Evolutionary conservation across 2,113 vertebrate species (phyloP).

Genomic region (Psilopsiagon aymara): DNA sequence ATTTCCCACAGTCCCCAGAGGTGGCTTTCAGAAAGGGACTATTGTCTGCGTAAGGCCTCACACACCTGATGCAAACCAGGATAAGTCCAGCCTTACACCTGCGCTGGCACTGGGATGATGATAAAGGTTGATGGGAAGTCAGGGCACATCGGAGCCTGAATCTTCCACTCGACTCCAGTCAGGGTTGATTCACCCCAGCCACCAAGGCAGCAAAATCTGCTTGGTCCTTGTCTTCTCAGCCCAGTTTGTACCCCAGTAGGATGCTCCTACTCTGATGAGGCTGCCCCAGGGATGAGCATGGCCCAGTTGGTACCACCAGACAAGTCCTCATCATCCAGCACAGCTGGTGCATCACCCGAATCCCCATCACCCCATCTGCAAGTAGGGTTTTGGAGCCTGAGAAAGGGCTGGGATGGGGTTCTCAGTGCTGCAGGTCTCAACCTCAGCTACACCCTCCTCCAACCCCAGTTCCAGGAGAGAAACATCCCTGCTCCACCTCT

Average conservation of each 20-base stretch:
- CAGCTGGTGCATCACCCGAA: neutral
- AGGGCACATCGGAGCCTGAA: neutral
- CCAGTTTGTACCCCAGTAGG: neutral
- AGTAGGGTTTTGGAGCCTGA: neutral
- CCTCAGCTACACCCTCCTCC: neutral
- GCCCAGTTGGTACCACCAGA: neutral
- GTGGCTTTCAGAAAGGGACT: slow-evolving; percentile 53
- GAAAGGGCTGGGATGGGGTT: neutral
- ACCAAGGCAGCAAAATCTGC: neutral
- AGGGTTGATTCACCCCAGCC: neutral
- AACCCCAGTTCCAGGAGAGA: neutral
- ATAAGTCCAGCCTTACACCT: slow-evolving; percentile 8
- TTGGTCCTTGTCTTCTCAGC: neutral
- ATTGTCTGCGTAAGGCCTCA: slow-evolving; percentile 63
- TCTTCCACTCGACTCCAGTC: neutral
- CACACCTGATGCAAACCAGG: slow-evolving; percentile 29
- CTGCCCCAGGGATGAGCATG: neutral
- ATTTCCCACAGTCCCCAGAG: slow-evolving; percentile 76
- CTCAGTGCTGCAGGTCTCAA: rapidly evolving
- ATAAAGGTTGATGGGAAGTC: neutral
- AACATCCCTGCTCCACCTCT: neutral
- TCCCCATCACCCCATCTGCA: rapidly evolving
- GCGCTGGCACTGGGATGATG: neutral
- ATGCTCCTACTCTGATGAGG: neutral
- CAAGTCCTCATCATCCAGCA: neutral